Evolutionary conservation across 2,888 invertebrate genomes (phyloP), one percentile per base, ranked within the genome.

Genomic region (Morpho deidamia): DNA sequence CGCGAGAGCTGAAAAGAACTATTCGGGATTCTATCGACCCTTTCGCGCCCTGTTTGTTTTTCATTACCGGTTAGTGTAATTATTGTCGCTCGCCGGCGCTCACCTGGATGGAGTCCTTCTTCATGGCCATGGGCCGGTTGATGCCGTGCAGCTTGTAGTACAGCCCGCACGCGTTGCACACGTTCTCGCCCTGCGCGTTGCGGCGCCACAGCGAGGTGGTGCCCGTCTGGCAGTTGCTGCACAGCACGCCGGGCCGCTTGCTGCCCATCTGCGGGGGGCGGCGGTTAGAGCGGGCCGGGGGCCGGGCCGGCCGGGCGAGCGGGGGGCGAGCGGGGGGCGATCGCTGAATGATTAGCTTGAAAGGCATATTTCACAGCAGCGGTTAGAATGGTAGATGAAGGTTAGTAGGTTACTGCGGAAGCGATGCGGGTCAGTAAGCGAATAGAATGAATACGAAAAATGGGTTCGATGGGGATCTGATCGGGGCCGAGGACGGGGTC

Each of bases 81-180:
- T 14, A 1, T 4, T 10, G 48, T 14, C 9, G 23, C 41, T 8
- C 5, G 32, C 10, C 3, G 35, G 9, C n/a, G 39, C 5, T 43
- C 42, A 89, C 90, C 89, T 90, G 90, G 65, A 90, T 90, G 60
- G 87, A 78, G 70, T 90, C 90, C 67, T 90, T 90, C 80, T 90
- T 90, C 98, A 99, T 99, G 51, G 97, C 93, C 68, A 95, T 80
- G 8, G 99, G 99, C 51, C 99, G 91, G 76, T 95, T 94, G 60
- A 98, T 94, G 68, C 92, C 94, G 81, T 99, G 99, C 66, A 23
- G 23, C 23, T 23, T 23, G 23, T 23, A 23, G 23, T 23, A 23
- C 23, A 23, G 23, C 23, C 99, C 99, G 82, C 99, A 99, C 32
- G 99, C 99, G 87, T 99, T 99, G 89, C 99, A 99, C 35, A 99